Conservation (phyloP, 2,113 vertebrate species). For the Triplophysa dalaica region DNA sequence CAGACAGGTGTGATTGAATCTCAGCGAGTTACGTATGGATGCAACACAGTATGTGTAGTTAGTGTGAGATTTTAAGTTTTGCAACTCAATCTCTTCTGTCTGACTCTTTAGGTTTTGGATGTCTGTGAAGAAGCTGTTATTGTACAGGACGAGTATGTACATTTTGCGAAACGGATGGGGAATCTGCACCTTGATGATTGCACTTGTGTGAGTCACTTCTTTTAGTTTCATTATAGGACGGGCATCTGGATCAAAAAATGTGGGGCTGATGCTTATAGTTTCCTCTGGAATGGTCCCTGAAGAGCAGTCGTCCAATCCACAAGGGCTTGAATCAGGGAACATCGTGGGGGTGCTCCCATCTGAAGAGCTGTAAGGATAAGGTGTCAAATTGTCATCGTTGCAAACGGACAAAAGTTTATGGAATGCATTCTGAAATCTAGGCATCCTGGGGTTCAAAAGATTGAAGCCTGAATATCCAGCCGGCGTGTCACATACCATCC, state of each 20-base stretch:
- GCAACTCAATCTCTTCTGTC: slow-evolving; percentile 86
- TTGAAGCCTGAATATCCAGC: slow-evolving; percentile 86
- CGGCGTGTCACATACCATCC: slow-evolving; percentile 94
- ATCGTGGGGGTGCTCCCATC: slow-evolving; percentile 71
- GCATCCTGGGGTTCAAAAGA: slow-evolving; percentile 83
- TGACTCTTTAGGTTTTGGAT: slow-evolving; percentile 84
- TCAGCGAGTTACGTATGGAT: slow-evolving; percentile 86
- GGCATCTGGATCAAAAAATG: slow-evolving; percentile 72
- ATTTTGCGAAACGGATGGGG: slow-evolving; percentile 90
- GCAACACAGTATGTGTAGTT: slow-evolving; percentile 97
- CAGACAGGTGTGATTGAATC: slow-evolving; percentile 95
- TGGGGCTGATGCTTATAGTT: slow-evolving; percentile 76
- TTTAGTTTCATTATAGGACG: slow-evolving; percentile 84
- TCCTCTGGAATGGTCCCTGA: slow-evolving; percentile 86
- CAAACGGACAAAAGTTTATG: slow-evolving; percentile 87
- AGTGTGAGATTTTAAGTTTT: slow-evolving; percentile 85
- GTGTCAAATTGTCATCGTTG: slow-evolving; percentile 77
- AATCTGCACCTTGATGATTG: slow-evolving; percentile 86
- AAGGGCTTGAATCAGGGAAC: slow-evolving; percentile 79
- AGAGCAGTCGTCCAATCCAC: slow-evolving; percentile 86
- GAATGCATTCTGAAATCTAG: slow-evolving; percentile 84
- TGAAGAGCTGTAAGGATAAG: slow-evolving; percentile 67
- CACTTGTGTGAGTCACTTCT: slow-evolving; percentile 84
- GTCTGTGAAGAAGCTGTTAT: slow-evolving; percentile 88
- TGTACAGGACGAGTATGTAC: slow-evolving; percentile 94